These are phyloP conservation scores for Callocephalon fimbriatum DNA, from an alignment of 2,113 vertebrate genomes.

Conservation along the genomic window DNA sequence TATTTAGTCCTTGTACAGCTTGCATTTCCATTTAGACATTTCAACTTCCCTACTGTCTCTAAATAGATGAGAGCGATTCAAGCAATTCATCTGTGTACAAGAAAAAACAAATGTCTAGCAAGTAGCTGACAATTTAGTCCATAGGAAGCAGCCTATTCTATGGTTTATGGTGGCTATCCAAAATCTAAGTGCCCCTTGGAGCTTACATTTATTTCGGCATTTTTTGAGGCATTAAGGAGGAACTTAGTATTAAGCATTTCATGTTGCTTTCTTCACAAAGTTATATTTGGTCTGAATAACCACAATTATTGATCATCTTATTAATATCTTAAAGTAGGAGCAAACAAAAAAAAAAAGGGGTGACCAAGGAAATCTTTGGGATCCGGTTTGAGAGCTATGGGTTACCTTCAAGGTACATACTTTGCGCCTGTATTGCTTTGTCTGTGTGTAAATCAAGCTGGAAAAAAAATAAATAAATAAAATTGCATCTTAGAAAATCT, in stretches of 20 bases:
- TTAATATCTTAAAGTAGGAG: neutral
- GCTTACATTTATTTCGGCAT: neutral
- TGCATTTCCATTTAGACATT: neutral
- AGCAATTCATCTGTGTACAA: neutral
- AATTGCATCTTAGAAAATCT: neutral
- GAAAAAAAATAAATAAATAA: neutral
- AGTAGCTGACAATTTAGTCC: neutral
- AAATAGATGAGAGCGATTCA: neutral
- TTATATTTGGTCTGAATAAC: neutral
- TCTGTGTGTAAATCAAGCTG: neutral
- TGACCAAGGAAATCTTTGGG: neutral
- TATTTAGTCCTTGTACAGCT: neutral
- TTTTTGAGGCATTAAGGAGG: neutral
- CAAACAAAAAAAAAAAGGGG: fast-evolving
- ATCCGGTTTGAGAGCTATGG: neutral
- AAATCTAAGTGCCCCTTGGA: neutral
- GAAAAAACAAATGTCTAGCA: neutral
- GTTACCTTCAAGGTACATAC: neutral
- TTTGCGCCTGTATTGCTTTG: neutral
- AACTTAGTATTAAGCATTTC: neutral
- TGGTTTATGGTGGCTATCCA: neutral
- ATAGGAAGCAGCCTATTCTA: neutral
- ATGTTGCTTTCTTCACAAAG: neutral
- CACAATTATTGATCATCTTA: fast-evolving
- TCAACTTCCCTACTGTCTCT: neutral